Base-by-base conservation (phyloP, 1,140 invertebrate genomes). In the Atta cephalotes region DNA sequence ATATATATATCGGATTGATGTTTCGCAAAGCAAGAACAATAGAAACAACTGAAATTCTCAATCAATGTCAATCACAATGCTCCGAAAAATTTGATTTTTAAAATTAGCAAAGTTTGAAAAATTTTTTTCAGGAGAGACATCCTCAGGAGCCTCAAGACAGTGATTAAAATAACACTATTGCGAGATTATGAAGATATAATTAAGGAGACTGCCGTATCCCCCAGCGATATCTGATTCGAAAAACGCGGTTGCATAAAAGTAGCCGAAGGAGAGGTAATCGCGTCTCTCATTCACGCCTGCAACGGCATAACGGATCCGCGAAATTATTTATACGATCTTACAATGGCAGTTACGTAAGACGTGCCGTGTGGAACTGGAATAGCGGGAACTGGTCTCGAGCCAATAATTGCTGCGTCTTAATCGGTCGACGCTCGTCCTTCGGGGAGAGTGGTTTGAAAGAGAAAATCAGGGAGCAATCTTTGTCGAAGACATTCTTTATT, bases 341-440 rank as follows among this genome's bases (percentile, higher is more conserved):
- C 89, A 92, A 91, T 92, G 88, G 66, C 16, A 68, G 85, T 93
- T 93, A 91, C 88, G 88, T 92, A 93, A 94, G 84, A 62, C 49
- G 65, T 49, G 58, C 63, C 53, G 85, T 77, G 89, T 87, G 91
- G 89, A 93, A 93, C 93, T 93, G 92, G 92, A 93, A 94, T 94
- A 94, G 90, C 92, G 92, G 92, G 90, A 94, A 93, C 93, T 93
- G 92, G 92, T 93, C 90, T 92, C 87, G 77, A 88, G 86, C 90
- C 90, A 91, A 92, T 93, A 93, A 94, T 93, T 92, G 91, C 91
- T 88, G 86, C 82, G 79, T 89, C 88, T 92, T 91, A 92, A 92
- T 93, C 91, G 90, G 90, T 89, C 91, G 90, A 90, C 87, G 85
- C 45, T 89, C 80, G 92, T 87, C 90, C 92, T 92, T 91, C 90